Conservation (phyloP, 2,113 vertebrate species). For the Lepisosteus osseus region DNA sequence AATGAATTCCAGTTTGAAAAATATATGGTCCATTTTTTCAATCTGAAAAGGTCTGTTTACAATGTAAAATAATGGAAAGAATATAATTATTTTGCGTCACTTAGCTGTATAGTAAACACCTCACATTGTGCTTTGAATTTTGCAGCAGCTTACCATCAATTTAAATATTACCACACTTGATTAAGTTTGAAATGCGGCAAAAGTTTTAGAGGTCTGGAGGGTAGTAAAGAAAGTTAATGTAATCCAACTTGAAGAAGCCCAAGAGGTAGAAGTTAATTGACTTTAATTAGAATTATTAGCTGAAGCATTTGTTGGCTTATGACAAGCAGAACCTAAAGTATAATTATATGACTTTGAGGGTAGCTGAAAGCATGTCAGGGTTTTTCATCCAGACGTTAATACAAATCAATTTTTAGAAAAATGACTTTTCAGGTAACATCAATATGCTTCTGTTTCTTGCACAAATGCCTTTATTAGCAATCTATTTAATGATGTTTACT, state of each 20-base stretch:
- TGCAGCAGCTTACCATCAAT: neutral
- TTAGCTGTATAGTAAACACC: too few relatives aligned
- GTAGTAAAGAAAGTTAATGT: neutral
- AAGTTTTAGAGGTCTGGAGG: neutral
- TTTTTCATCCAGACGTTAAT: neutral
- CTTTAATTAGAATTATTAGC: constrained; percentile 1
- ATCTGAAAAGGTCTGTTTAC: too few relatives aligned
- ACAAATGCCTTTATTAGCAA: neutral
- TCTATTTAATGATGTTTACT: neutral
- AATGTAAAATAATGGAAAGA: too few relatives aligned
- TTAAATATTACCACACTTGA: neutral
- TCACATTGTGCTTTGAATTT: too few relatives aligned
- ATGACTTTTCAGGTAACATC: neutral
- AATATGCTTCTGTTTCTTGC: neutral
- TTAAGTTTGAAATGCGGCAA: neutral
- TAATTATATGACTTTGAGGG: neutral
- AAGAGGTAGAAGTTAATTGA: constrained; percentile 4
- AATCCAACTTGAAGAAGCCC: neutral
- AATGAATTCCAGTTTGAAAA: too few relatives aligned
- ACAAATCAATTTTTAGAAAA: neutral
- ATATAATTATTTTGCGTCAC: too few relatives aligned
- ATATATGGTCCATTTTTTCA: too few relatives aligned
- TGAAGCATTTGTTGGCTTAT: neutral
- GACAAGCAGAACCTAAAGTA: neutral
- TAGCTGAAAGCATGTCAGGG: neutral